A percentile compares a stretch with the other conserved stretches of the same genome.
Evolutionary conservation across 2,113 vertebrate genomes (phyloP).

Genomic region (Amazona vittata): DNA sequence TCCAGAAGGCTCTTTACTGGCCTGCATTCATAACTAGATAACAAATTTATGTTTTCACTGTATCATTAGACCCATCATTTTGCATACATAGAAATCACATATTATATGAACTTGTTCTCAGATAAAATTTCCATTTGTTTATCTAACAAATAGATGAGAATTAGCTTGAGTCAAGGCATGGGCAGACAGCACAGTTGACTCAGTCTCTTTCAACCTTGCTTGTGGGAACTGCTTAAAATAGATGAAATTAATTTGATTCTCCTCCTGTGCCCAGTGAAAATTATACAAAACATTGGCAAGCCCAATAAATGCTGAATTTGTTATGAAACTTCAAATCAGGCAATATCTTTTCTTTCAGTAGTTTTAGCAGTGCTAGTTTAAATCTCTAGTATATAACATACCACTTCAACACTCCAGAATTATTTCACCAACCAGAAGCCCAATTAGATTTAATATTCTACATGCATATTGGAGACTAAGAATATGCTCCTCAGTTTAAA

Average conservation of each 20-base stretch:
- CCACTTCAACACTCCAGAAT: neutral
- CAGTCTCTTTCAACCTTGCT: neutral
- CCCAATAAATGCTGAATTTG: neutral
- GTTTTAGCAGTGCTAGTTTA: neutral
- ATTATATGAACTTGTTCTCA: neutral
- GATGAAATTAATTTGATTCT: neutral
- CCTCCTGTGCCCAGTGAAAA: neutral
- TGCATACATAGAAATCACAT: rapidly evolving
- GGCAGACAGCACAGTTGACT: neutral
- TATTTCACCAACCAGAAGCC: neutral
- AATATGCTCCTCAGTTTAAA: neutral
- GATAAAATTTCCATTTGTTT: neutral
- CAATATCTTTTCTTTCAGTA: neutral
- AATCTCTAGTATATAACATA: neutral
- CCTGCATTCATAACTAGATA: neutral
- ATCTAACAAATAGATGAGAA: neutral
- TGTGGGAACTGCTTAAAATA: neutral
- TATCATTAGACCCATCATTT: neutral
- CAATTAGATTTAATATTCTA: neutral
- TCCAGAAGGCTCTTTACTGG: neutral
- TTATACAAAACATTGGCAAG: neutral
- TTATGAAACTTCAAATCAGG: neutral
- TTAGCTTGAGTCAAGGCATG: neutral
- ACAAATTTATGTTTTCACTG: neutral
- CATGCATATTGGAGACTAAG: neutral